Base-by-base conservation (phyloP, 2,888 invertebrate species). In the Drosophila planitibia region DNA sequence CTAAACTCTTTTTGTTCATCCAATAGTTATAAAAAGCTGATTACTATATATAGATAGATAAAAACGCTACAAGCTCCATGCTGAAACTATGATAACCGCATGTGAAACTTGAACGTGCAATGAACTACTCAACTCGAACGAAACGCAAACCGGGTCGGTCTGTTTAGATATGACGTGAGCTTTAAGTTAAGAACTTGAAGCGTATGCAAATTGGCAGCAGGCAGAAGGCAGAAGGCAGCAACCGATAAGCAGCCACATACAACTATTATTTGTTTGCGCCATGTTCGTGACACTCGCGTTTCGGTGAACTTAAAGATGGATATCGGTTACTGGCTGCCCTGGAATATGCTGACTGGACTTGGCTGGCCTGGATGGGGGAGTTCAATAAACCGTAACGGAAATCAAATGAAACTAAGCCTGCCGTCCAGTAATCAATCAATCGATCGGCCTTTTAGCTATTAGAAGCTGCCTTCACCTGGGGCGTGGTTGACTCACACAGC, bases 191-290 rank as follows among this genome's bases (percentile, higher is more conserved):
- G 62, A 70, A 70, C 78, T 71, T 66, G 74, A 79, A 60, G 57
- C 54, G 70, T 73, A 90, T 90, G 88, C 83, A 85, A 88, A 88
- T 90, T 74, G 57, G 28, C 39, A 62, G 33, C 12, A 25, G 5
- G 14, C 51, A 65, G n/a, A 9, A 30, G 54, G 22, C 37, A 60
- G 39, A 3, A 39, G 35, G 22, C 53, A 65, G n/a, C 57, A 62
- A 74, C 57, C 70, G 64, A 74, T 70, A 79, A 79, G 66, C 64
- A 53, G 57, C 51, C 55, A 63, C 71, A 78, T 65, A 55, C 49
- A 51, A 33, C 32, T 44, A 35, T 3, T 41, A 19, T 14, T 49
- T 39, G 22, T 33, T 49, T 3, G 37, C 12, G 4, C 19, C 12
- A 4, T 44, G 19, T 16, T 32, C 19, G 30, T 35, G 37, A 30